These are phyloP conservation scores for Rhincodon typus DNA, from an alignment of 2,797 vertebrate genomes.

Conservation along the genomic window DNA sequence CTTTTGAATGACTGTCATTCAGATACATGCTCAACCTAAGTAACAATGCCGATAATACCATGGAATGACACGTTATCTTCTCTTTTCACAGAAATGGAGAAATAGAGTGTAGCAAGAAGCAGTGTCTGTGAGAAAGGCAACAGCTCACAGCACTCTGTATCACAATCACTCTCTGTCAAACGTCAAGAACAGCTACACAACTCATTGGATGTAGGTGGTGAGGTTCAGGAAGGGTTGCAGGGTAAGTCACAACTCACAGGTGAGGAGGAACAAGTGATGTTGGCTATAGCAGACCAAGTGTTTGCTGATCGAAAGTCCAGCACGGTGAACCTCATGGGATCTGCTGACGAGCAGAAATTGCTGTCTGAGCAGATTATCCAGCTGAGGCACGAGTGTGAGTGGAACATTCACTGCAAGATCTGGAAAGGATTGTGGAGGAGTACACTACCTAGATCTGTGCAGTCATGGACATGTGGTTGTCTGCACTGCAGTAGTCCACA, in stretches of 20 bases:
- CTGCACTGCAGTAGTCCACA: background rate
- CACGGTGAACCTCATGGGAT: background rate
- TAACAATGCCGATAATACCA: background rate
- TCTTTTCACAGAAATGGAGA: constrained; percentile 16
- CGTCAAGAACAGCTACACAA: background rate
- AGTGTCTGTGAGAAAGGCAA: background rate
- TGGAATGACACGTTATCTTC: background rate
- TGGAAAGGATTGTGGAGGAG: constrained; percentile 18
- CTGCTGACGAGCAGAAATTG: background rate
- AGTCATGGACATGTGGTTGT: background rate
- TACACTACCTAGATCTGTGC: background rate
- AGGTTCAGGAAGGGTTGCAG: background rate
- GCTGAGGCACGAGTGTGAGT: background rate
- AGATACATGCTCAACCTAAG: background rate
- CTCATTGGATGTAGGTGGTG: background rate
- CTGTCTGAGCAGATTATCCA: background rate
- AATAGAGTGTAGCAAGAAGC: background rate
- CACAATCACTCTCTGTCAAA: constrained; percentile 13
- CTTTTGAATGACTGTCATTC: constrained; percentile 11
- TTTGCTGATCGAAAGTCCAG: background rate
- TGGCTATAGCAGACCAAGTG: background rate
- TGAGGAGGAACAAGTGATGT: background rate
- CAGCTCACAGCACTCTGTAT: background rate
- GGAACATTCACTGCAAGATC: background rate
- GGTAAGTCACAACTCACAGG: background rate